A percentile compares a stretch with the other conserved stretches of the same genome.
Evolutionary conservation across 2,113 vertebrate genomes (phyloP).

Genomic region (Numida meleagris): DNA sequence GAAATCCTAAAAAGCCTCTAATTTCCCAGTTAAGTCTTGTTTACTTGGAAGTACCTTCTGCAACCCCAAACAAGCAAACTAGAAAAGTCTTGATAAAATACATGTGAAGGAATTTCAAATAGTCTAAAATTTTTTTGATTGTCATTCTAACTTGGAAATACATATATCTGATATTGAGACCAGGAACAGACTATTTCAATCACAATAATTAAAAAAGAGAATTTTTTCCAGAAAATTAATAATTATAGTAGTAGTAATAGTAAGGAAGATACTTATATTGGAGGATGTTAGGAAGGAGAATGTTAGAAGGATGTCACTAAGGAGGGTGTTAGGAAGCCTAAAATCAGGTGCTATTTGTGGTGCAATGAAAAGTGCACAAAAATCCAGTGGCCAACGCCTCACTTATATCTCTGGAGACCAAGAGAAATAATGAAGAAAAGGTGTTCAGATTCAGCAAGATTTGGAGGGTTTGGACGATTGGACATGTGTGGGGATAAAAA

Average conservation of each 20-base stretch:
- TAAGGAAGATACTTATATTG: not conserved
- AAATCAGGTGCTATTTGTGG: not conserved
- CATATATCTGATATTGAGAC: not conserved
- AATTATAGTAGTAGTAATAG: not conserved
- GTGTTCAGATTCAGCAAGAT: conserved; percentile 3
- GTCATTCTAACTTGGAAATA: not conserved
- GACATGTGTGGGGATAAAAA: not conserved
- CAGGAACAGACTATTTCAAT: not conserved
- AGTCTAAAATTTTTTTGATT: not conserved
- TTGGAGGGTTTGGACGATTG: not conserved
- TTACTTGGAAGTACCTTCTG: not conserved
- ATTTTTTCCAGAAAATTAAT: not conserved
- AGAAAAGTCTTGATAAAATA: not conserved
- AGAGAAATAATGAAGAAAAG: conserved; percentile 34
- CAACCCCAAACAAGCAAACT: not conserved
- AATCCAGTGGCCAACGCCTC: not conserved
- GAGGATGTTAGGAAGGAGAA: too few relatives aligned
- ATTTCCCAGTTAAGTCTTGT: not conserved
- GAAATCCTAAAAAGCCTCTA: not conserved
- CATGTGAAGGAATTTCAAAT: not conserved
- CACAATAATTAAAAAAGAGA: not conserved
- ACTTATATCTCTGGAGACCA: not conserved
- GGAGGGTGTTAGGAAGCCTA: not conserved
- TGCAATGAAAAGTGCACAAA: not conserved
- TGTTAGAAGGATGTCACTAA: too few relatives aligned